A percentile compares a stretch with the other conserved stretches of the same genome.
These are phyloP conservation scores for Leptoteleia sp. DNA, from an alignment of 1,140 invertebrate genomes.

Conservation along the genomic window DNA sequence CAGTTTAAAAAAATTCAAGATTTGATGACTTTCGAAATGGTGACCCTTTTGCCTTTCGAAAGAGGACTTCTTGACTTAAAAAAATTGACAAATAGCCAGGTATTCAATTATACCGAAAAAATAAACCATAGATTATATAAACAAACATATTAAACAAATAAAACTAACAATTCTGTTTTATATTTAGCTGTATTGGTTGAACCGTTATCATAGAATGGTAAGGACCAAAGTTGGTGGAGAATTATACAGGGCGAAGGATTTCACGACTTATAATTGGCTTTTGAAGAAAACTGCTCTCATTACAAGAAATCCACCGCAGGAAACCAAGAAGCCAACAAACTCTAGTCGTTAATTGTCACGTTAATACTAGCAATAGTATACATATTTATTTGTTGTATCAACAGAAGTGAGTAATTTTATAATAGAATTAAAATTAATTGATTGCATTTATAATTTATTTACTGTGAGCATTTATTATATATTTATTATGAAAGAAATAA, in stretches of 20 bases:
- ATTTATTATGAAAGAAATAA: too few relatives aligned
- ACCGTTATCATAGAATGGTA: conserved; percentile 75
- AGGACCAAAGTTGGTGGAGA: conserved; percentile 72
- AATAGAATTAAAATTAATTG: not conserved
- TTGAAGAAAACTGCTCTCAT: conserved; percentile 73
- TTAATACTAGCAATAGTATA: not conserved
- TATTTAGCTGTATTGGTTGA: conserved; percentile 77
- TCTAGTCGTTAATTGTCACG: conserved; percentile 17
- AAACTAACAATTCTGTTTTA: too few relatives aligned
- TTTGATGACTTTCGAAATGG: conserved; percentile 84
- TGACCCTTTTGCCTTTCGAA: conserved; percentile 87
- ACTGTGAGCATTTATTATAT: too few relatives aligned
- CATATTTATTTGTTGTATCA: conserved; percentile 15
- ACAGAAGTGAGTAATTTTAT: conserved; percentile 5
- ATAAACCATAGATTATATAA: too few relatives aligned
- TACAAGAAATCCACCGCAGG: conserved; percentile 18
- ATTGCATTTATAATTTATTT: not conserved
- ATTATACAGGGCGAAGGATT: conserved; percentile 70
- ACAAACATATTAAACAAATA: too few relatives aligned
- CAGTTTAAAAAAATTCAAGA: conserved; percentile 72
- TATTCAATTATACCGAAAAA: too few relatives aligned
- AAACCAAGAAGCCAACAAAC: conserved; percentile 23
- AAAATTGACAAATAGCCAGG: conserved; percentile 81
- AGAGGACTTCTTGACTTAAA: conserved; percentile 83
- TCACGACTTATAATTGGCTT: conserved; percentile 74